Percentiles rank a stretch among this genome's conserved stretches.
Evolutionary conservation across 2,888 invertebrate species (phyloP).

Genomic region (Nudaria mundana): DNA sequence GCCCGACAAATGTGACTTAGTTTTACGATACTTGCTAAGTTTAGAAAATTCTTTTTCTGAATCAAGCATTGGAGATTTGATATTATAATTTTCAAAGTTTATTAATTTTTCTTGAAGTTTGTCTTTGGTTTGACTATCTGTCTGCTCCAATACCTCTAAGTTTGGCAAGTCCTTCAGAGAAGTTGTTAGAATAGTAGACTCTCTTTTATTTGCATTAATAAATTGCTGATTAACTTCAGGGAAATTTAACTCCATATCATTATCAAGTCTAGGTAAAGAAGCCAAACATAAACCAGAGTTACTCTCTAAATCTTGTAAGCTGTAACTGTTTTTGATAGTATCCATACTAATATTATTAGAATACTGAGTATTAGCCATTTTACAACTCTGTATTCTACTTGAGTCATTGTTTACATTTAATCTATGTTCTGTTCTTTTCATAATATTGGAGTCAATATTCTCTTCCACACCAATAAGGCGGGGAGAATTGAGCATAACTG

Average conservation of each 20-base stretch:
- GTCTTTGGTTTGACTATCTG: constrained; percentile 23
- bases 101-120: too few species aligned
- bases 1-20: constrained; percentile 38
- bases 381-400: constrained; percentile 55
- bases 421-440: constrained; percentile 37
- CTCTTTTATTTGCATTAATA: constrained; percentile 69
- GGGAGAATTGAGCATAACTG: constrained; percentile 48
- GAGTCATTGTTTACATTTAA: constrained; percentile 36
- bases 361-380: constrained; percentile 61
- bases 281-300: constrained; percentile 69
- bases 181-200: constrained; percentile 30
- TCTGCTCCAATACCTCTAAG: constrained; percentile 36
- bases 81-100: too few species aligned
- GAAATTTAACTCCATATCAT: constrained; percentile 73
- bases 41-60: constrained; percentile 55
- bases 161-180: constrained; percentile 41
- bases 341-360: constrained; percentile 40
- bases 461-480: constrained; percentile 39
- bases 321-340: constrained; percentile 56
- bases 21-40: constrained; percentile 67
- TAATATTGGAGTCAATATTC: constrained; percentile 38
- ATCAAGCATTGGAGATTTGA: constrained; percentile 31
- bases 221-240: constrained; percentile 77
- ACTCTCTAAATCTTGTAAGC: constrained; percentile 67
- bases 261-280: constrained; percentile 69